Conservation (phyloP, 2,113 vertebrate species). For the Strix aluco region DNA sequence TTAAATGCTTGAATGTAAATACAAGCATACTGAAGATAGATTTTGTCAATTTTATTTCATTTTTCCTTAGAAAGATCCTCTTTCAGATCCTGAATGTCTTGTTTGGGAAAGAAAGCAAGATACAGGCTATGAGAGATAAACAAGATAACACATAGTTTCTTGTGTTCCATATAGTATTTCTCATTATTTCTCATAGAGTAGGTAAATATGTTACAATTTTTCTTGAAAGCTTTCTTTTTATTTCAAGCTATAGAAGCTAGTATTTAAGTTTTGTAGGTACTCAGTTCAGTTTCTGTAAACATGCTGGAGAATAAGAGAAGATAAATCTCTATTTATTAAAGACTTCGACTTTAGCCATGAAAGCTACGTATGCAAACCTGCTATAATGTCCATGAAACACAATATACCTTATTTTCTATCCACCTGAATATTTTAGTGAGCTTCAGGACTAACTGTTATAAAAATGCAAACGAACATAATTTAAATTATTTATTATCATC, state of each 20-base stretch:
- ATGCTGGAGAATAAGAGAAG: neutral
- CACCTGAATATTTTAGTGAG: neutral
- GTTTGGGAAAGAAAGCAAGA: neutral
- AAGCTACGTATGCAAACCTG: neutral
- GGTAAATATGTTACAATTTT: neutral
- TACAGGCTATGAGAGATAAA: neutral
- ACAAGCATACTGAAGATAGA: neutral
- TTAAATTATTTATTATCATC: neutral
- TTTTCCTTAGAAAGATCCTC: neutral
- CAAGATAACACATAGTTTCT: neutral
- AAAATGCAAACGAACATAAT: neutral
- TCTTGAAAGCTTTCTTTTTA: neutral
- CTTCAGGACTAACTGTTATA: neutral
- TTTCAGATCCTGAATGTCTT: neutral
- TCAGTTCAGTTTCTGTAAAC: neutral
- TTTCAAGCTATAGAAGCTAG: neutral
- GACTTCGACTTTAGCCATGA: neutral
- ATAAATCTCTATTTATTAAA: neutral
- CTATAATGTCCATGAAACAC: neutral
- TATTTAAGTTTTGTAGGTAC: neutral
- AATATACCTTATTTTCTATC: neutral
- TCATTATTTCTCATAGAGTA: neutral
- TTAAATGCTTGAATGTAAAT: neutral
- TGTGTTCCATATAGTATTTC: neutral
- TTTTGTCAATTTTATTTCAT: neutral